These are phyloP conservation scores for Amphipoea oculea DNA, from an alignment of 2,888 invertebrate genomes.

Conservation along the genomic window DNA sequence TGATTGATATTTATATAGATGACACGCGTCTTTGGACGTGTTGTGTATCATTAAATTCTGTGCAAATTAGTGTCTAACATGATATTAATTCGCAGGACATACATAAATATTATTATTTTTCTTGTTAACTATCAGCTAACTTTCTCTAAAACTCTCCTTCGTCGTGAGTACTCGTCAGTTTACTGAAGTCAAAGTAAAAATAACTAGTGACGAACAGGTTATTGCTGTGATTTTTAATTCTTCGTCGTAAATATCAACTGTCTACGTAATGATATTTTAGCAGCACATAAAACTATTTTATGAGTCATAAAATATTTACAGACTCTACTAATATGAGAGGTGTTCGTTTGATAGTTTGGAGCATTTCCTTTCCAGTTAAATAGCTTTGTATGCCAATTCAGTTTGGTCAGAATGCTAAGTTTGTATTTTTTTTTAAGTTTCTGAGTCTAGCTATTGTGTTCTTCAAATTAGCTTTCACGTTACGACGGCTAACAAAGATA, in stretches of 20 bases:
- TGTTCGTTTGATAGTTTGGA: slow-evolving; percentile 20
- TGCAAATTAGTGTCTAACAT: slow-evolving; percentile 33
- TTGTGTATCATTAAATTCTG: slow-evolving; percentile 25
- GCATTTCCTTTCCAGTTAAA: slow-evolving; percentile 17
- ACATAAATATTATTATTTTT: slow-evolving; percentile 40
- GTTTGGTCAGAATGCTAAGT: not conserved
- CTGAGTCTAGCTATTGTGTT: not conserved
- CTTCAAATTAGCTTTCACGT: not conserved
- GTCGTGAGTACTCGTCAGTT: not conserved
- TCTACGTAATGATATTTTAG: slow-evolving; percentile 37
- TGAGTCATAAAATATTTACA: slow-evolving; percentile 36
- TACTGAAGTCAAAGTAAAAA: slow-evolving; percentile 6
- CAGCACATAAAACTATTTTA: slow-evolving; percentile 47
- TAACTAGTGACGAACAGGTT: not conserved
- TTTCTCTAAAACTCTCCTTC: slow-evolving; percentile 20
- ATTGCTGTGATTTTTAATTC: slow-evolving; percentile 8
- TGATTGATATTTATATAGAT: slow-evolving; percentile 11
- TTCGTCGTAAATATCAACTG: slow-evolving; percentile 42
- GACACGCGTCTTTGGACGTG: slow-evolving; percentile 19
- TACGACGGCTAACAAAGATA: slow-evolving; percentile 1
- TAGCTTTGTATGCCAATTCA: not conserved
- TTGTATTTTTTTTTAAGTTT: not conserved
- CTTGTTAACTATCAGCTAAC: not conserved
- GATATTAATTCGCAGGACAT: slow-evolving; percentile 13
- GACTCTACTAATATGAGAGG: slow-evolving; percentile 18